Conservation (phyloP, 2,113 vertebrate species). For the Plecotus auritus region DNA sequence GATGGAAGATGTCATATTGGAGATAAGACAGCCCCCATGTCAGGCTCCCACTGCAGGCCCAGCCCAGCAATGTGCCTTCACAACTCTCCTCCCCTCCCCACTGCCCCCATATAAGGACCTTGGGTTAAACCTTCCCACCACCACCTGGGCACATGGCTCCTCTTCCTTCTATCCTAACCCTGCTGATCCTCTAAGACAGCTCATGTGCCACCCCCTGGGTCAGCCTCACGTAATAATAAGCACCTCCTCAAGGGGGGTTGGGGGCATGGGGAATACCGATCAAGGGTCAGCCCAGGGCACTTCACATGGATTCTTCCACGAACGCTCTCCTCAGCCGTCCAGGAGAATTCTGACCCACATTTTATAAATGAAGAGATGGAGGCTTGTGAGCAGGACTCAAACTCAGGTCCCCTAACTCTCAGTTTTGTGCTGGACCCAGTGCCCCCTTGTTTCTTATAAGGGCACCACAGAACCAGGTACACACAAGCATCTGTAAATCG, state of each 20-base stretch:
- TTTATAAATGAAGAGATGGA: neutral
- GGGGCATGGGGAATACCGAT: neutral
- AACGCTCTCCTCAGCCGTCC: neutral
- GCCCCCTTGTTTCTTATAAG: neutral
- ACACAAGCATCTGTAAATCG: neutral
- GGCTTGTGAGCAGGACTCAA: neutral
- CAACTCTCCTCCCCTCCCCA: neutral
- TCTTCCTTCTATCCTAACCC: neutral
- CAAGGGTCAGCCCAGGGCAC: neutral
- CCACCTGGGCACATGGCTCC: neutral
- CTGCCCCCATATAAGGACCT: neutral
- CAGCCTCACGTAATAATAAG: neutral
- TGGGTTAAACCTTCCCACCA: neutral
- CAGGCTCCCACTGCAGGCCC: neutral
- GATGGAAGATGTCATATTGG: neutral
- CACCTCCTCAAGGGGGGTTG: neutral
- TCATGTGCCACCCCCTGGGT: neutral
- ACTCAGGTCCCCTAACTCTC: neutral
- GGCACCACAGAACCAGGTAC: neutral
- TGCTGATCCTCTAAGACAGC: neutral
- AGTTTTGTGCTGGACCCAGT: neutral
- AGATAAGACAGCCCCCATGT: neutral
- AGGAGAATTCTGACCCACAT: neutral
- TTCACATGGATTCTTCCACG: neutral
- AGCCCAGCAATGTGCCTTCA: neutral